Conservation (phyloP, 53 echinoderm and acorn worm species). For the Holothuria leucospilota region DNA sequence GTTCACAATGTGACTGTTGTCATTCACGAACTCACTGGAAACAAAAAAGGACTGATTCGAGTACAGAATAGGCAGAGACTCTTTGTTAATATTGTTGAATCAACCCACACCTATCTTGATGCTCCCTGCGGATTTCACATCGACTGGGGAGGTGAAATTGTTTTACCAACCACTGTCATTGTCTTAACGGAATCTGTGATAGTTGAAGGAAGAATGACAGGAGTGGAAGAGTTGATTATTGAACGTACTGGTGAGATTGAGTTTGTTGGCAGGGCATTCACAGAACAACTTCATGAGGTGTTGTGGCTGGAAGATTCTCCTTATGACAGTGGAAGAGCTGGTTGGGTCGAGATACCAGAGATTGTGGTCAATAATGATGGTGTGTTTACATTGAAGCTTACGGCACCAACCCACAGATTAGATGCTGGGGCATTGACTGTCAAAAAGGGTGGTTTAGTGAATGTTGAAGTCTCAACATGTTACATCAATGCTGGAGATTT, state of each 20-base stretch:
- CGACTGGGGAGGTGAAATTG: slow-evolving; percentile 82
- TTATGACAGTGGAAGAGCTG: slow-evolving; percentile 61
- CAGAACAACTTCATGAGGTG: slow-evolving; percentile 47
- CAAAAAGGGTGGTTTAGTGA: slow-evolving; percentile 72
- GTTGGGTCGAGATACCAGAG: slow-evolving; percentile 58
- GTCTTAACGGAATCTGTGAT: slow-evolving; percentile 72
- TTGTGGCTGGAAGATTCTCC: slow-evolving; percentile 73
- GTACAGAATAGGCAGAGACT: slow-evolving; percentile 78
- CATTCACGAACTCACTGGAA: slow-evolving; percentile 84
- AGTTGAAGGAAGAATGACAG: slow-evolving; percentile 83
- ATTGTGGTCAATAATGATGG: slow-evolving; percentile 74
- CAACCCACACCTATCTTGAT: slow-evolving; percentile 93
- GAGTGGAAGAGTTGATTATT: slow-evolving; percentile 83
- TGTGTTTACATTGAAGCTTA: slow-evolving; percentile 57
- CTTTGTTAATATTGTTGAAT: slow-evolving; percentile 85
- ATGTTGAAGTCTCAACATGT: slow-evolving; percentile 60
- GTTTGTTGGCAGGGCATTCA: slow-evolving; percentile 78
- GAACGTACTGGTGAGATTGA: slow-evolving; percentile 76
- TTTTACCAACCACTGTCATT: slow-evolving; percentile 82
- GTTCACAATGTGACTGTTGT: slow-evolving; percentile 87
- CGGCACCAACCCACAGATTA: slow-evolving; percentile 60
- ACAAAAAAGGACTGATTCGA: slow-evolving; percentile 81
- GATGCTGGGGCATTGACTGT: slow-evolving; percentile 69
- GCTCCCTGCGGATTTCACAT: slow-evolving; percentile 91
- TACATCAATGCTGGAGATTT: slow-evolving; percentile 65